phyloP scores from a whole-genome alignment of 2,797 vertebrate genomes.

The Choloepus didactylus region DNA sequence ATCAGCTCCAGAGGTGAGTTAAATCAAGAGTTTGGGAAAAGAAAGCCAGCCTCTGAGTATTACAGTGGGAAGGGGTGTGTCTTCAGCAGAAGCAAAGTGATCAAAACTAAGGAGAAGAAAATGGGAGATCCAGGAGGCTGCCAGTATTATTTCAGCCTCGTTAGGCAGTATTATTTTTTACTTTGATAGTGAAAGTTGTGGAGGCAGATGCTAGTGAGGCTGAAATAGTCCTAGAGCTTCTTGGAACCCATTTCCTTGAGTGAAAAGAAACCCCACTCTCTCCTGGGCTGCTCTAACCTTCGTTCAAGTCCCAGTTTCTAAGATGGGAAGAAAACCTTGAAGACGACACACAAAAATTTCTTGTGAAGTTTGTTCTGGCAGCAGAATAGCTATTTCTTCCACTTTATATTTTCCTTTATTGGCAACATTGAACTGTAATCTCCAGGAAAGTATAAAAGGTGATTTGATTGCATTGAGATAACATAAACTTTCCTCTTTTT shows the following conservation, averaged over 20 bases:
- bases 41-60: slow-evolving; percentile 25
- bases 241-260: slow-evolving; percentile 25
- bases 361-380: slow-evolving; percentile 55
- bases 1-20: slow-evolving; percentile 18
- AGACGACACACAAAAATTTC: background rate
- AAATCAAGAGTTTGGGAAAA: slow-evolving; percentile 44
- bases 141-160: background rate
- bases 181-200: background rate
- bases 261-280: background rate
- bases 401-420: slow-evolving; percentile 64
- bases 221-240: slow-evolving; percentile 53
- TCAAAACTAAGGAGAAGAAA: slow-evolving; percentile 37
- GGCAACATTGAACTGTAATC: slow-evolving; percentile 56
- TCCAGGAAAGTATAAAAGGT: slow-evolving; percentile 62
- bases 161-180: background rate
- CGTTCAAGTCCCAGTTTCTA: slow-evolving; percentile 44
- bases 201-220: slow-evolving; percentile 17
- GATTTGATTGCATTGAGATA: slow-evolving; percentile 63
- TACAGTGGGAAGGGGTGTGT: background rate
- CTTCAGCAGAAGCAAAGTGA: slow-evolving; percentile 41
- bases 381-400: slow-evolving; percentile 61
- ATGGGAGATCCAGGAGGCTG: background rate
- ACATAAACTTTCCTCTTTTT: slow-evolving; percentile 52
- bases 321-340: slow-evolving; percentile 25
- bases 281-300: slow-evolving; percentile 14